A percentile compares a stretch with the other conserved stretches of the same genome.
Evolutionary conservation across 1,140 invertebrate species (phyloP).

Genomic region (Lordiphosa stackelbergi): DNA sequence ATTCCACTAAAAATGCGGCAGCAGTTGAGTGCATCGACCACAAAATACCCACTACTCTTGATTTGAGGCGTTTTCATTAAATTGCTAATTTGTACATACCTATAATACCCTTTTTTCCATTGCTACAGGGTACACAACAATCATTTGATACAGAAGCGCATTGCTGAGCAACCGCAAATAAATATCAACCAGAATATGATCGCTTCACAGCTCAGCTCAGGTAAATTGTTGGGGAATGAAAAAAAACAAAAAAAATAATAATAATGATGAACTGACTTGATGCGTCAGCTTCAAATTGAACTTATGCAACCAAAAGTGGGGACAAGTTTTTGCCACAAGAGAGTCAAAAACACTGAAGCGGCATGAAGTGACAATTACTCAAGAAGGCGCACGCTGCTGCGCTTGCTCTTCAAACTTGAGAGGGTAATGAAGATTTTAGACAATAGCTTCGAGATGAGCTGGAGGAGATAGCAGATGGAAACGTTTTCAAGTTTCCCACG

Average conservation of each 20-base stretch:
- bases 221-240: slow-evolving; percentile 11
- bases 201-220: slow-evolving; percentile 27
- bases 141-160: slow-evolving; percentile 26
- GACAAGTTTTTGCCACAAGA: not conserved
- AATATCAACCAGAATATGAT: slow-evolving; percentile 21
- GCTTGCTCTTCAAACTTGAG: slow-evolving; percentile 4
- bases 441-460: slow-evolving; percentile 16
- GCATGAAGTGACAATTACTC: slow-evolving; percentile 41
- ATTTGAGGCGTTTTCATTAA: no score
- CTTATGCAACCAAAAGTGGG: slow-evolving; percentile 39
- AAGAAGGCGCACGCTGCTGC: slow-evolving; percentile 13
- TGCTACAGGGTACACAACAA: not conserved
- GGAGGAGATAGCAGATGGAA: not conserved
- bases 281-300: slow-evolving; percentile 30
- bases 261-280: not conserved
- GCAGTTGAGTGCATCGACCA: no score
- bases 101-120: no score
- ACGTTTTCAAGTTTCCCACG: slow-evolving; percentile 35
- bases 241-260: slow-evolving; percentile 4
- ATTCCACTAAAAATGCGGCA: no score
- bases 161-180: slow-evolving; percentile 36
- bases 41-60: no score
- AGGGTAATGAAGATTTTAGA: slow-evolving; percentile 40
- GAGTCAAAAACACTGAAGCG: no score
- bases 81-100: no score